Conservation (phyloP, 2,113 vertebrate species). For the Euleptes europaea region DNA sequence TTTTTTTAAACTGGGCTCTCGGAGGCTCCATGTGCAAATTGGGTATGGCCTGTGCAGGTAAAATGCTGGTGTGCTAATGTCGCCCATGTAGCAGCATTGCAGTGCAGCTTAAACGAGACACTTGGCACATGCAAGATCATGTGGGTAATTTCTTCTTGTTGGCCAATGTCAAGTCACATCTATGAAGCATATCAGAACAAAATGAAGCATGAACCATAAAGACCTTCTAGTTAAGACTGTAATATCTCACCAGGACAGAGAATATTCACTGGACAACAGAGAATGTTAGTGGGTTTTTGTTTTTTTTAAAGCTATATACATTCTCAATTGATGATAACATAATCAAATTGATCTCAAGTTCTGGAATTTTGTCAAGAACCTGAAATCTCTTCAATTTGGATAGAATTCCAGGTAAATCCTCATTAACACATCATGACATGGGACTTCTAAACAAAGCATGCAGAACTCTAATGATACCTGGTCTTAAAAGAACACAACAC, state of each 20-base stretch:
- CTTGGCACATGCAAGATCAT: too few relatives aligned
- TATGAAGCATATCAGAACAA: background rate
- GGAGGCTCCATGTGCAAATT: too few relatives aligned
- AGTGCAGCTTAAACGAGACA: too few relatives aligned
- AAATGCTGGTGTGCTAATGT: too few relatives aligned
- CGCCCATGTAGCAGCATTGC: too few relatives aligned
- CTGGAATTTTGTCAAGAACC: background rate
- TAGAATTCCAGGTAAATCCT: background rate
- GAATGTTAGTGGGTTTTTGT: background rate
- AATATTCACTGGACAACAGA: background rate
- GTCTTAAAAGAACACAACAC: constrained; percentile 27
- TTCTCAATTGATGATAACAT: background rate
- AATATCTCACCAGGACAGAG: constrained; percentile 29
- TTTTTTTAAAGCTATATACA: background rate
- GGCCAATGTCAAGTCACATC: constrained; percentile 15
- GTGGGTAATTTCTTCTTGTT: too few relatives aligned
- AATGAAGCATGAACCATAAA: background rate
- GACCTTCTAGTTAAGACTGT: background rate
- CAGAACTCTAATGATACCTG: constrained; percentile 14
- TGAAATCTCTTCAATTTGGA: background rate
- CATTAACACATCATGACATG: constrained; percentile 17
- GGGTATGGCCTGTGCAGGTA: too few relatives aligned
- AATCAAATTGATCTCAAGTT: background rate
- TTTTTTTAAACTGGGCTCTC: too few relatives aligned
- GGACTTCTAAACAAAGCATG: constrained; percentile 23